phyloP scores from a whole-genome alignment of 2,113 vertebrate genomes.

The Myxocyprinus asiaticus region DNA sequence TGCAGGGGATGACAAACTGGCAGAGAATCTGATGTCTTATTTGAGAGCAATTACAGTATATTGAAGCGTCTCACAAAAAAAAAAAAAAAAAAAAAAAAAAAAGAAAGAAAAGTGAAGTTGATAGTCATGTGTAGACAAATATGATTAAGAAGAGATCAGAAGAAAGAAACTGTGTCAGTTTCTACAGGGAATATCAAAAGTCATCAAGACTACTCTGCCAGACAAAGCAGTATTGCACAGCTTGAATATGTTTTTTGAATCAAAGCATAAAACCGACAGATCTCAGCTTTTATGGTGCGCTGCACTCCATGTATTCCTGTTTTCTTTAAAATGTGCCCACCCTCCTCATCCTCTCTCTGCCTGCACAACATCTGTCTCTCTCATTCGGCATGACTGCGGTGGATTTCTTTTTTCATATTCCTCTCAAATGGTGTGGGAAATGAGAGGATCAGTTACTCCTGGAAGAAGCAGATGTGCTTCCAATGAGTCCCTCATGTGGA shows the following conservation, averaged over 20 bases:
- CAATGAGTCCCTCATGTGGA: constrained; percentile 24
- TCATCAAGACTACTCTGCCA: constrained; percentile 8
- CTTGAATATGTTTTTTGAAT: not conserved
- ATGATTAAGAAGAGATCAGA: constrained; percentile 15
- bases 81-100: too few species aligned
- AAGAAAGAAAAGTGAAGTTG: constrained; percentile 10
- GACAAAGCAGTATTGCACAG: not conserved
- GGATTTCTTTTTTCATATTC: constrained; percentile 34
- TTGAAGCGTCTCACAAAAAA: not conserved
- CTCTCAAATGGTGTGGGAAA: constrained; percentile 53
- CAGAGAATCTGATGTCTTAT: constrained; percentile 24
- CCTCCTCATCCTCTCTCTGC: not conserved
- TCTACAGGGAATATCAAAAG: constrained; percentile 31
- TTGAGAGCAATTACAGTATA: constrained; percentile 15
- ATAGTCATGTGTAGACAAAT: not conserved
- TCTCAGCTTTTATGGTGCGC: constrained; percentile 1
- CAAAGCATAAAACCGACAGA: not conserved
- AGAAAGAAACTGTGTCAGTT: not conserved
- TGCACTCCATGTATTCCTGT: not conserved
- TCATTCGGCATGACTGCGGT: constrained; percentile 18
- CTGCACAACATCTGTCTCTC: constrained; percentile 10
- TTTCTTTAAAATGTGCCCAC: not conserved
- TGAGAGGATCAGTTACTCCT: constrained; percentile 48
- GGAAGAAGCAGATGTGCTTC: constrained; percentile 46
- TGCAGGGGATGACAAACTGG: not conserved